Base-by-base conservation (phyloP, 2,888 invertebrate genomes). In the Volucella bombylans region DNA sequence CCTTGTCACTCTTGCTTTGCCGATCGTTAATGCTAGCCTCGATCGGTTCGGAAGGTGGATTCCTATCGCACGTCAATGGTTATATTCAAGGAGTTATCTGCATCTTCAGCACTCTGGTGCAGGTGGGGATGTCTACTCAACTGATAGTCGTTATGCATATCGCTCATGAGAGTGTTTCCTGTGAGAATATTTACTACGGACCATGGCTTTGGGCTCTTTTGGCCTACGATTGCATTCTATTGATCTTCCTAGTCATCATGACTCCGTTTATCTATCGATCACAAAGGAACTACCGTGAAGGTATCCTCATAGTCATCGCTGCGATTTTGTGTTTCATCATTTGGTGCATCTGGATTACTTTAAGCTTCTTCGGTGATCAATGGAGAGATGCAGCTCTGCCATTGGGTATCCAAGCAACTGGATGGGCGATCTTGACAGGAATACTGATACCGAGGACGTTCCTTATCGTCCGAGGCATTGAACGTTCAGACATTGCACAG, bases 391-490 rank as follows among this genome's bases (percentile, higher is more conserved):
- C 93, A 0, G 92, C 94, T 39, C 90, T 95, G 6, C 94, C 94
- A 41, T 91, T 93, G 65, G 95, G 95, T 0, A 90, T 94, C 1
- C 92, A 94, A 54, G 93, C 93, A 1, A 94, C 95, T 0, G 94
- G 94, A 0, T 94, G 94, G 88, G 92, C 93, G 1, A 92, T 95
- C 50, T 90, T 95, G 38, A 92, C 94, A 8, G 93, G 94, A 0
- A 92, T 95, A n/a, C 93, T 95, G 86, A 94, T 95, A 88, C 95
- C 95, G 0, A 92, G 95, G 65, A 94, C 95, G 0, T 95, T 95
- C 88, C 92, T 94, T 76, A 95, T 95, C 92, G 93, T 94, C 4
- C 93, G 94, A 2, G 93, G 94, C 38, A 93, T 94, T 31, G 93
- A 94, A 23, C 92, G 94, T 18, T 94, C 94, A 54, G 93, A 94